These are phyloP conservation scores for Blastomussa wellsi DNA, from an alignment of 92 coral and sea anemone genomes.

Conservation along the genomic window DNA sequence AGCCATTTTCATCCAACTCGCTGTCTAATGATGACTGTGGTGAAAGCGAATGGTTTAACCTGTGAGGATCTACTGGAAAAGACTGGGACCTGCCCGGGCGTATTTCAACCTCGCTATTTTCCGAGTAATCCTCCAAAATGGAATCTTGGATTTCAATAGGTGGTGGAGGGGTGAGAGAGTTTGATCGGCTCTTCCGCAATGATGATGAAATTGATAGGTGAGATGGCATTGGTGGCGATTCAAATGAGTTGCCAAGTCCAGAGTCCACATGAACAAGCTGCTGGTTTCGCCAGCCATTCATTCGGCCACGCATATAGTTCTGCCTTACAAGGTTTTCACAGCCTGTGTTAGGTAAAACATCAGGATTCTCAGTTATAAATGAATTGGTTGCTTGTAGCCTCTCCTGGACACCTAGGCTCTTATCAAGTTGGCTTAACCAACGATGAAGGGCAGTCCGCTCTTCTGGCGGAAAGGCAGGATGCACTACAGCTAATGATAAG, in stretches of 20 bases:
- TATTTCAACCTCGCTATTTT: slow-evolving; percentile 68
- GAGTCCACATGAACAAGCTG: slow-evolving; percentile 92
- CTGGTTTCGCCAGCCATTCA: slow-evolving; percentile 87
- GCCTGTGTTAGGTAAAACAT: slow-evolving; percentile 81
- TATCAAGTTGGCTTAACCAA: slow-evolving; percentile 93
- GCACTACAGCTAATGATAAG: slow-evolving; percentile 96
- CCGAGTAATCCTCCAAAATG: slow-evolving; percentile 68
- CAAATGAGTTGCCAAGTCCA: slow-evolving; percentile 94
- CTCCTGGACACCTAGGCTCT: slow-evolving; percentile 78
- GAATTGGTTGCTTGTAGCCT: slow-evolving; percentile 64
- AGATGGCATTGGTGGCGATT: slow-evolving; percentile 51
- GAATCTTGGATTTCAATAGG: slow-evolving; percentile 80
- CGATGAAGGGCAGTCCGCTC: slow-evolving; percentile 79
- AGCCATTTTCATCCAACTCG: slow-evolving; percentile 79
- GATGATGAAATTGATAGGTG: slow-evolving; percentile 53
- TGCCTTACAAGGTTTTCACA: slow-evolving; percentile 85
- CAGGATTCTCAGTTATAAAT: slow-evolving; percentile 58
- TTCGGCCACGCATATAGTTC: slow-evolving; percentile 68
- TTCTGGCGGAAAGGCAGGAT: slow-evolving; percentile 95
- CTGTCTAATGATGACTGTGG: slow-evolving; percentile 98
- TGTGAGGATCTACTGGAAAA: slow-evolving; percentile 97
- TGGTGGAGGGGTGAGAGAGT: slow-evolving; percentile 89
- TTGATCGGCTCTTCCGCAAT: slow-evolving; percentile 71
- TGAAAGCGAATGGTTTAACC: slow-evolving; percentile 79
- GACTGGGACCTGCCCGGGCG: slow-evolving; percentile 99